Evolutionary conservation across 2,113 vertebrate genomes (phyloP).

Genomic region (Phylloscopus trochilus): DNA sequence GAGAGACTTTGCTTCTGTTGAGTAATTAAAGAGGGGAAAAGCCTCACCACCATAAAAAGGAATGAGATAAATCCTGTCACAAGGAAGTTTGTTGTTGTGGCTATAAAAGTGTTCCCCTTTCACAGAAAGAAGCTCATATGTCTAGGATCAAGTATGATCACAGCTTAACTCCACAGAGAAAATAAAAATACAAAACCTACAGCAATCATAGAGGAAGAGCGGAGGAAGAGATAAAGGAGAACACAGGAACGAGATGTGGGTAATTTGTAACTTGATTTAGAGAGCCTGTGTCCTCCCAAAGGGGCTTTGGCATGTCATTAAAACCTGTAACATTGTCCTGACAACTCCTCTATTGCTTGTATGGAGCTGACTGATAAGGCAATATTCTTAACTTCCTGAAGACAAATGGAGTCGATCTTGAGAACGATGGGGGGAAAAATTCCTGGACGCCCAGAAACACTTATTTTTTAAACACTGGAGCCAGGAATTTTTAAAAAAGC

Average conservation of each 20-base stretch:
- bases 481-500: not conserved
- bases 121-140: not conserved
- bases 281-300: not conserved
- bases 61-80: slow-evolving; percentile 11
- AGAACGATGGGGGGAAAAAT: not conserved
- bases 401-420: not conserved
- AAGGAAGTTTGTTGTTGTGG: slow-evolving; percentile 4
- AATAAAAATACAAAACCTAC: not conserved
- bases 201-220: slow-evolving; percentile 20
- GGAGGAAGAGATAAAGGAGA: slow-evolving; percentile 37
- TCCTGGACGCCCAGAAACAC: not conserved
- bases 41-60: not conserved
- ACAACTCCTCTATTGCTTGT: not conserved
- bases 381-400: not conserved
- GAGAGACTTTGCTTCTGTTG: slow-evolving; percentile 41
- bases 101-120: not conserved
- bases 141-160: not conserved
- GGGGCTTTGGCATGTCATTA: not conserved
- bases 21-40: slow-evolving; percentile 28
- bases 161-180: not conserved
- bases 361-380: not conserved
- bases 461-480: not conserved
- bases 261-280: slow-evolving; percentile 17
- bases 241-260: not conserved
- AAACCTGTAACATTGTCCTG: slow-evolving; percentile 1